Evolutionary conservation across 2,113 vertebrate genomes (phyloP), one percentile per base, ranked within the genome.

Genomic region (Cinclus cinclus): DNA sequence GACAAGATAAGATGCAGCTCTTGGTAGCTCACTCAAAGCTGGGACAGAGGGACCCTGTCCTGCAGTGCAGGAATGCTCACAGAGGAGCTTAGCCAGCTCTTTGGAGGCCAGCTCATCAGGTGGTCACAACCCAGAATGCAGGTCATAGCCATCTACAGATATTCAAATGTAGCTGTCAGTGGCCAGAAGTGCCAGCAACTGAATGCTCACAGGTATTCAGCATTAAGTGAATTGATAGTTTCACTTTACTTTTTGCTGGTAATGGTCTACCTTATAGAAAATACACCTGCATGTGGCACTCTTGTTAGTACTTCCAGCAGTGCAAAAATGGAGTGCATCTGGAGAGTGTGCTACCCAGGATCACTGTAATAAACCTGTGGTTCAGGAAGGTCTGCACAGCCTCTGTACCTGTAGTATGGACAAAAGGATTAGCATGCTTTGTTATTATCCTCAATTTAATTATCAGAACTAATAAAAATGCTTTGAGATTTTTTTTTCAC

Each of bases 191-290:
- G 59, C 73, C 79, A 92, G 50, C 73, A 65, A 56, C 80, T 90
- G 86, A 95, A 90, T 83, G 59, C 63, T 83, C 50, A 52, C 17
- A 31, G 39, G 44, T 84, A 81, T 76, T 91, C 81, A 68, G 49
- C 69, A 56, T 82, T 59, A 79, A 87, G 37, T 71, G 41, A 92
- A 87, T 63, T 87, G 90, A 59, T 87, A 79, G 83, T 75, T 94
- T 92, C 17, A 1, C 56, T 91, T 92, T 68, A 92, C 44, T 81
- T 92, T 91, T 75, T 94, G 17, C 82, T 95, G 52, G 52, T 92
- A 87, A 78, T 84, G 39, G 41, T 75, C 81, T 92, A 60, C 74
- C 89, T 91, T 84, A 82, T 84, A 84, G 77, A 91, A 96, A 89
- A 94, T 67, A 92, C 28, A 91, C 44, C 87, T 7, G 30, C 77